phyloP scores from a whole-genome alignment of 2,797 vertebrate genomes.

The Hozukius guyotensis region DNA sequence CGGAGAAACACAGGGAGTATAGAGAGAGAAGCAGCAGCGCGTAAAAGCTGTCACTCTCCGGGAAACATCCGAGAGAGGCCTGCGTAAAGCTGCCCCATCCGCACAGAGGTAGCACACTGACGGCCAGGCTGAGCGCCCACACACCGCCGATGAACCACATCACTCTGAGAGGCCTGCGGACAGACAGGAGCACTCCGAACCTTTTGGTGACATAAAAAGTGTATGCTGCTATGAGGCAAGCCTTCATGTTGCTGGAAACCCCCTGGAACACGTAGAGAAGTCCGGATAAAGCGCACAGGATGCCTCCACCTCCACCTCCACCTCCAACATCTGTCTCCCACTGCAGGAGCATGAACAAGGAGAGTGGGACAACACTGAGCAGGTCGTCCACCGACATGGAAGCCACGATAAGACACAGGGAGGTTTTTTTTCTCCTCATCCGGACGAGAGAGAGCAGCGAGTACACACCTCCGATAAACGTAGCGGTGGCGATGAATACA shows the following conservation, averaged over 20 bases:
- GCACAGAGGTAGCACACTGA: conserved; percentile 89
- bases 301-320: conserved; percentile 62
- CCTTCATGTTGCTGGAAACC: conserved; percentile 93
- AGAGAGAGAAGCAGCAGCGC: conserved; percentile 84
- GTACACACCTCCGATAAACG: conserved; percentile 88
- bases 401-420: conserved; percentile 89
- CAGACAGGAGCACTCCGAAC: conserved; percentile 74
- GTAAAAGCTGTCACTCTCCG: conserved; percentile 85
- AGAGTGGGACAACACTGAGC: conserved; percentile 87
- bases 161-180: conserved; percentile 71
- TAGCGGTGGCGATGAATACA: conserved; percentile 82
- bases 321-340: conserved; percentile 77
- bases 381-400: conserved; percentile 94
- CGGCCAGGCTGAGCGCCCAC: conserved; percentile 88
- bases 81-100: conserved; percentile 91
- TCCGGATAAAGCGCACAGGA: conserved; percentile 89
- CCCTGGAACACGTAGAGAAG: conserved; percentile 94
- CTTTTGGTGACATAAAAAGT: conserved; percentile 89
- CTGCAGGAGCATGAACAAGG: conserved; percentile 89
- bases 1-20: conserved; percentile 87
- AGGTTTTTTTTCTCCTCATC: conserved; percentile 87
- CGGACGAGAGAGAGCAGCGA: conserved; percentile 87
- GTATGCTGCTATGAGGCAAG: conserved; percentile 89
- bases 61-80: conserved; percentile 90
- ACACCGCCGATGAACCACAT: conserved; percentile 82